Evolutionary conservation across 92 coral and sea anemone genomes (phyloP).

Genomic region (Bergia puertoricense): DNA sequence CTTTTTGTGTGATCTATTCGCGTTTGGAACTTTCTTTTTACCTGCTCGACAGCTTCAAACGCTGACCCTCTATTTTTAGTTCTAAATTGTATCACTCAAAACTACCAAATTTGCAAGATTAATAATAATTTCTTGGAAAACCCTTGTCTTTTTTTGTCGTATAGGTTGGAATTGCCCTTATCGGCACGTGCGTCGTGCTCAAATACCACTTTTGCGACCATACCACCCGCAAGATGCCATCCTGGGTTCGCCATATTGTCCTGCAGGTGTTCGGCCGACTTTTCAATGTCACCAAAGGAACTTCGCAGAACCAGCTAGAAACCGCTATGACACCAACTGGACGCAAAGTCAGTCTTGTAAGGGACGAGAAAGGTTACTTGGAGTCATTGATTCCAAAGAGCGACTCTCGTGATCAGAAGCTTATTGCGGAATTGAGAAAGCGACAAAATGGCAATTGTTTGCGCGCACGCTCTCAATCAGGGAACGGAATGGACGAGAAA

Average conservation of each 20-base stretch:
- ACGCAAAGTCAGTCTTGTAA: conserved; percentile 26
- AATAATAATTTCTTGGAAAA: too few relatives aligned
- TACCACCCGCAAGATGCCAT: conserved; percentile 80
- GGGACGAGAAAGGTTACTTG: conserved; percentile 52
- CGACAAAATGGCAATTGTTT: conserved; percentile 22
- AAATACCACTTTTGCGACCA: conserved; percentile 89
- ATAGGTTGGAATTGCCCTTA: conserved; percentile 94
- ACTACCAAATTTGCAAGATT: too few relatives aligned
- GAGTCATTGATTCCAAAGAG: conserved; percentile 47
- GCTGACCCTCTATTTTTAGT: too few relatives aligned
- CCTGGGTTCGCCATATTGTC: conserved; percentile 87
- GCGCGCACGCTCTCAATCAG: conserved; percentile 23
- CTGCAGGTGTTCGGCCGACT: conserved; percentile 84
- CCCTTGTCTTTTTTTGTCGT: not conserved
- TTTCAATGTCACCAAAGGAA: conserved; percentile 56
- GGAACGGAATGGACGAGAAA: conserved; percentile 11
- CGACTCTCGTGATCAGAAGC: conserved; percentile 50
- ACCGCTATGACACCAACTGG: conserved; percentile 33
- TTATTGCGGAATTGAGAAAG: conserved; percentile 51
- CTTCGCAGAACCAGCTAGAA: conserved; percentile 45
- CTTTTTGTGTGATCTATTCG: too few relatives aligned
- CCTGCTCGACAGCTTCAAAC: too few relatives aligned
- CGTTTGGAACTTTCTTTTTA: too few relatives aligned
- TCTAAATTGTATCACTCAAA: too few relatives aligned
- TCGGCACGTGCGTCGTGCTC: conserved; percentile 93